A percentile compares a stretch with the other conserved stretches of the same genome.
These are phyloP conservation scores for Prietella phreatophila DNA, from an alignment of 2,113 vertebrate genomes.

Conservation along the genomic window DNA sequence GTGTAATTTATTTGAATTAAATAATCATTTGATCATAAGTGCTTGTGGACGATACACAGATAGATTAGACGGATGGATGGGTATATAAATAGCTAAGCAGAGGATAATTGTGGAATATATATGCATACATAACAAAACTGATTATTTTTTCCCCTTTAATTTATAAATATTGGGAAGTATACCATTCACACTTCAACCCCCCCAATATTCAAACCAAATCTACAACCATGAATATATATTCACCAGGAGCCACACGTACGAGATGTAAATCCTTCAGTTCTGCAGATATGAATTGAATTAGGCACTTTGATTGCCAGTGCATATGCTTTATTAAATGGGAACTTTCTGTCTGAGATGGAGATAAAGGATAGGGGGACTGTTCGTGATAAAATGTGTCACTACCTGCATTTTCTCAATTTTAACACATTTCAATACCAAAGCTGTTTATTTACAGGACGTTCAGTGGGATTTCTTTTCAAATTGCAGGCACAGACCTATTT, in stretches of 20 bases:
- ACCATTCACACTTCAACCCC: too few relatives aligned
- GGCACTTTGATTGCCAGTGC: not conserved
- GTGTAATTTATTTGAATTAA: too few relatives aligned
- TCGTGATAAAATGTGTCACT: constrained; percentile 24
- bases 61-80: too few relatives aligned
- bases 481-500: constrained; percentile 18
- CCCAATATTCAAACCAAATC: too few relatives aligned
- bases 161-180: too few relatives aligned
- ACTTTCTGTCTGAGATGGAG: constrained; percentile 17
- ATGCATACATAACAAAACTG: too few relatives aligned
- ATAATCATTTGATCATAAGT: too few relatives aligned
- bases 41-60: too few relatives aligned
- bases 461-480: constrained; percentile 19
- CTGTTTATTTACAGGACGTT: constrained; percentile 24
- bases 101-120: too few relatives aligned
- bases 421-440: constrained; percentile 15
- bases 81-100: too few relatives aligned
- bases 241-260: constrained; percentile 56
- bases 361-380: constrained; percentile 31
- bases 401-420: constrained; percentile 17
- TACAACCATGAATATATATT: not conserved
- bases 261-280: constrained; percentile 51
- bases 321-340: constrained; percentile 36
- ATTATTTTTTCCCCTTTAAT: too few relatives aligned
- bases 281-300: not conserved